Base-by-base conservation (phyloP, 2,113 vertebrate species). In the Poecile atricapillus region DNA sequence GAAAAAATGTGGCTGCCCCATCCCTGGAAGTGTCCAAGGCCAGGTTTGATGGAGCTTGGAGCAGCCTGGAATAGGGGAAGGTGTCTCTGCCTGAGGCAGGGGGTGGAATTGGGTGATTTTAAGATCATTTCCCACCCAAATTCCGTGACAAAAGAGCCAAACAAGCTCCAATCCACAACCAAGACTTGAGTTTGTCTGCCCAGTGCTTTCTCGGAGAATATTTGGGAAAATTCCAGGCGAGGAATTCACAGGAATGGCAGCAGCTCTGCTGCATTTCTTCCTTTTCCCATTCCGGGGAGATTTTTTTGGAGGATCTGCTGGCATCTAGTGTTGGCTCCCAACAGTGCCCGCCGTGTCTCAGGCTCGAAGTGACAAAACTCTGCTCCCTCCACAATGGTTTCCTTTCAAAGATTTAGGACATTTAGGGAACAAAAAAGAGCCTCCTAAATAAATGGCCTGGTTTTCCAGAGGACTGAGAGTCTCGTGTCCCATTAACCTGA, bases 391-490 rank as follows among this genome's bases (percentile, higher is more conserved):
- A 88, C 92, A 95, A 76, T 30, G 56, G 67, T 5, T 80, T 37
- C 33, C 75, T 91, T 90, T 77, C 92, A 95, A 9, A 85, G 79
- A 93, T 95, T 73, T 64, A 94, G 93, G 90, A 85, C 91, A 30
- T 92, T 90, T 52, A 1, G 8, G 53, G 22, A 33, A 43, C n/a
- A 62, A 37, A 79, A 62, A 71, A 41, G 59, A 77, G 30, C 21
- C 49, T 92, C 71, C 85, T 92, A 92, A 96, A 95, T 95, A 94
- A 89, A n/a, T 35, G 95, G 5, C 95, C 94, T 96, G 60, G 60
- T 91, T 97, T 95, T 30, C 37, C 63, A 30, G 39, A 79, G 89
- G 47, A 52, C 74, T n/a, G 74, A 65, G 84, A 88, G 68, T 15
- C 82, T 77, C 37, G 0, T 81, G 90, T 95, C 75, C 92, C 85